Evolutionary conservation across 2,113 vertebrate genomes (phyloP), one percentile per base, ranked within the genome.

Genomic region (Turnix velox): DNA sequence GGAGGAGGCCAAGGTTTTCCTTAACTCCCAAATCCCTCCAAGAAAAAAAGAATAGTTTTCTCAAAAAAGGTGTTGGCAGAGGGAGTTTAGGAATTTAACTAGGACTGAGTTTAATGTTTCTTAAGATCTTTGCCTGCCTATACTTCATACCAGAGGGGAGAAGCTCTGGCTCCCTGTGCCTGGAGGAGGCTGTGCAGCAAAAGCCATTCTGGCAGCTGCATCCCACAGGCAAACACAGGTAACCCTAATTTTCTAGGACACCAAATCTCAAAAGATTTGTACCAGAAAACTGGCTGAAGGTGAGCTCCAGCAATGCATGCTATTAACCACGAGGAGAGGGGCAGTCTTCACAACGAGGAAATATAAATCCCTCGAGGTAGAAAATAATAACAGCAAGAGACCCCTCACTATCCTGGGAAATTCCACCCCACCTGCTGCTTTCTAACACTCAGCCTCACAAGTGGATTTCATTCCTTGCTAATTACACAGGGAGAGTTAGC

Each of bases 191-290:
- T 15, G 35, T 18, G 31, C 12, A 73, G 14, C 1, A 1, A 31
- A 19, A 72, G 9, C 16, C 31, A 49, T 55, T 17, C 57, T 31
- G 39, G 37, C 10, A 20, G 13, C 37, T 19, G 49, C 10, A 25
- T 45, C 40, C 14, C 4, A 6, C 12, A 22, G 18, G 18, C n/a
- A 39, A 27, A 20, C 45, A 49, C 0, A 2, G 3, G 5, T 43
- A 58, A n/a, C 42, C 6, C 8, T 62, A 7, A 43, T 30, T 77
- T 69, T 73, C 10, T 37, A 7, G 7, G 24, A 62, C 27, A 31
- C 3, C 1, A 9, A 9, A 15, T 35, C 28, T 78, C 73, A 74
- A 78, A 78, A 42, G 10, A 54, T n/a, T 62, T 42, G 19, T 18
- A 46, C 14, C 6, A 35, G 23, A 69, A 52, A 69, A 77, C 2